Conservation (phyloP, 1,140 invertebrate genomes). For the Ostrea denselamellosa region DNA sequence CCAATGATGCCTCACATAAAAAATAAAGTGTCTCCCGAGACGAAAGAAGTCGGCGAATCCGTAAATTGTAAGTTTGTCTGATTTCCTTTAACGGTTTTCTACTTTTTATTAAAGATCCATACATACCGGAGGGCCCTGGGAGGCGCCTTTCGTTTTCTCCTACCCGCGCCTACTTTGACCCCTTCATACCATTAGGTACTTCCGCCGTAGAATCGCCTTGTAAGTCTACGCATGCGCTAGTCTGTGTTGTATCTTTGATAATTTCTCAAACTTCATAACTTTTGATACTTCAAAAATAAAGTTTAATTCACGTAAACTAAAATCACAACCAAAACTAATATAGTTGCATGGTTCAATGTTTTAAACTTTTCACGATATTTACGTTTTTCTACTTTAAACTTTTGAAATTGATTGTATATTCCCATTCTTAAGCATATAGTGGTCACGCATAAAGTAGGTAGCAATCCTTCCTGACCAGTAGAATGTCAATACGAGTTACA, state of each 20-base stretch:
- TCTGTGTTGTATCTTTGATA: background rate
- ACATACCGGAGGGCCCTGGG: background rate
- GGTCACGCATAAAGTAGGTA: too few species aligned
- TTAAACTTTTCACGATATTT: too few species aligned
- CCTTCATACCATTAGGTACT: background rate
- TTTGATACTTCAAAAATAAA: background rate
- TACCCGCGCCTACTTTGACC: slow-evolving; percentile 22
- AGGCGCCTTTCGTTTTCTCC: background rate
- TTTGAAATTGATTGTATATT: too few species aligned
- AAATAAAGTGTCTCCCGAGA: slow-evolving; percentile 40
- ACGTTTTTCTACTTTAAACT: too few species aligned
- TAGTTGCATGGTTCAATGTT: background rate
- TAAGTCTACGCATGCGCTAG: slow-evolving; percentile 3
- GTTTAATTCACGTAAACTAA: background rate
- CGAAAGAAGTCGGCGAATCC: background rate
- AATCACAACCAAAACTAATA: background rate
- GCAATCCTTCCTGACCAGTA: too few species aligned
- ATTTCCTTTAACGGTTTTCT: background rate
- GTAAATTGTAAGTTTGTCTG: background rate
- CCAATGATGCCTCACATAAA: slow-evolving; percentile 57
- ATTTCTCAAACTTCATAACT: background rate
- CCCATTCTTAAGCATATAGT: too few species aligned
- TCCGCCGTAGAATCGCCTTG: background rate
- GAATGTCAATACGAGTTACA: too few species aligned
- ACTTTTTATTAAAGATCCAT: background rate